Conservation (phyloP, 2,113 vertebrate species). For the Willisornis vidua region DNA sequence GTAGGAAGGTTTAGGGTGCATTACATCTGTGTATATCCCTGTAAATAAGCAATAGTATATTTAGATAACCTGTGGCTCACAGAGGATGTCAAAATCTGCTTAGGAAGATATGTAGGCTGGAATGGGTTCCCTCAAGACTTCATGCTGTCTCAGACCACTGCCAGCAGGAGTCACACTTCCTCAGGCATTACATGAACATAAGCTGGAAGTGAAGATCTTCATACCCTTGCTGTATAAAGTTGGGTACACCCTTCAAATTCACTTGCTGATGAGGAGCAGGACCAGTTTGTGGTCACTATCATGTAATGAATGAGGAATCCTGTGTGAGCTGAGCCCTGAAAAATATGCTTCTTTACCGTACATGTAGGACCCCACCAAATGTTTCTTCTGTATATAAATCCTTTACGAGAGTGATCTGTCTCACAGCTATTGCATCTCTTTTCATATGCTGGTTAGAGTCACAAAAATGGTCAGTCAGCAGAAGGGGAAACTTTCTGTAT, state of each 20-base stretch:
- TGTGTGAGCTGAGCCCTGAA: neutral
- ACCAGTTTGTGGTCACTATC: rapidly evolving
- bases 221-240: neutral
- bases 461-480: rapidly evolving
- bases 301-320: neutral
- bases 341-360: neutral
- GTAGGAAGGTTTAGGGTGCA: too few relatives aligned
- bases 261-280: neutral
- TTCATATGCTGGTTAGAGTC: neutral
- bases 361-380: neutral
- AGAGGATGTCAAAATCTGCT: neutral
- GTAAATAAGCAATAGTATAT: neutral
- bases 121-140: neutral
- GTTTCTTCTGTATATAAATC: neutral
- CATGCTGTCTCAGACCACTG: neutral
- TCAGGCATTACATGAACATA: neutral
- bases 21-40: neutral
- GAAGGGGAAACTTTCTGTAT: neutral
- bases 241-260: neutral
- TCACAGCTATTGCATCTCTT: neutral
- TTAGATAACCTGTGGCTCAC: neutral
- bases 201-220: neutral
- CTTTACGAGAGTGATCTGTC: neutral
- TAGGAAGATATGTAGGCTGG: neutral
- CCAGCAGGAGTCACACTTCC: neutral